phyloP scores from a whole-genome alignment of 2,113 vertebrate species.

The Tretioscincus oriximinensis region DNA sequence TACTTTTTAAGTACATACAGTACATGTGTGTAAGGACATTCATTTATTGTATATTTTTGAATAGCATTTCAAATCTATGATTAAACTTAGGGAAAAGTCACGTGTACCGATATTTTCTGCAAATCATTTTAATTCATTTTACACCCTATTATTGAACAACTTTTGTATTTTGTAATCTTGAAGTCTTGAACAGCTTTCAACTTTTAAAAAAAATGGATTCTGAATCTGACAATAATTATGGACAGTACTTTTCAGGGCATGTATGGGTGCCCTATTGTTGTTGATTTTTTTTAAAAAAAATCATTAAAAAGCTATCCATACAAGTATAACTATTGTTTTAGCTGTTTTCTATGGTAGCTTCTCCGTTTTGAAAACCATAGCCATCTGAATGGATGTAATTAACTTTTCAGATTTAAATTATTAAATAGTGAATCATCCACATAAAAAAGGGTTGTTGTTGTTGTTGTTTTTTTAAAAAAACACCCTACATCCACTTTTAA shows the following conservation, averaged over 20 bases:
- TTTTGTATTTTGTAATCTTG: constrained; percentile 26
- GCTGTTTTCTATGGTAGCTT: constrained; percentile 43
- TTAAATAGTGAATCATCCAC: constrained; percentile 75
- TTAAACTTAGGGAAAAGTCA: constrained; percentile 22
- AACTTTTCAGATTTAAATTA: constrained; percentile 65
- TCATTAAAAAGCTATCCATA: neutral
- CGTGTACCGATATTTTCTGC: constrained; percentile 2
- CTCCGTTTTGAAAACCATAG: constrained; percentile 57
- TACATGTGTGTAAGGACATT: neutral
- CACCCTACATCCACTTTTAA: constrained; percentile 49
- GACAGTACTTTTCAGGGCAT: neutral
- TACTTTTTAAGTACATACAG: constrained; percentile 8
- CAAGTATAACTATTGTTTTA: constrained; percentile 33
- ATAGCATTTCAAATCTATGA: constrained; percentile 25
- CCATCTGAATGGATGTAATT: constrained; percentile 66
- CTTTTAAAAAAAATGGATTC: neutral
- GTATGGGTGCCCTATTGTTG: no score
- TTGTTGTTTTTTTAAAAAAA: no score
- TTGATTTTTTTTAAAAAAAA: no score
- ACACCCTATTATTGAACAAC: constrained; percentile 31
- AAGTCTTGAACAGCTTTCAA: constrained; percentile 29
- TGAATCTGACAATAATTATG: constrained; percentile 28
- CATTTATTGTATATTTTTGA: constrained; percentile 25
- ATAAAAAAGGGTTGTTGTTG: constrained; percentile 55
- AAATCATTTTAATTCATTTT: constrained; percentile 20